Percentiles rank a stretch among this genome's conserved stretches.
These are phyloP conservation scores for Porites lutea DNA, from an alignment of 64 coral and sea anemone species.

Conservation along the genomic window DNA sequence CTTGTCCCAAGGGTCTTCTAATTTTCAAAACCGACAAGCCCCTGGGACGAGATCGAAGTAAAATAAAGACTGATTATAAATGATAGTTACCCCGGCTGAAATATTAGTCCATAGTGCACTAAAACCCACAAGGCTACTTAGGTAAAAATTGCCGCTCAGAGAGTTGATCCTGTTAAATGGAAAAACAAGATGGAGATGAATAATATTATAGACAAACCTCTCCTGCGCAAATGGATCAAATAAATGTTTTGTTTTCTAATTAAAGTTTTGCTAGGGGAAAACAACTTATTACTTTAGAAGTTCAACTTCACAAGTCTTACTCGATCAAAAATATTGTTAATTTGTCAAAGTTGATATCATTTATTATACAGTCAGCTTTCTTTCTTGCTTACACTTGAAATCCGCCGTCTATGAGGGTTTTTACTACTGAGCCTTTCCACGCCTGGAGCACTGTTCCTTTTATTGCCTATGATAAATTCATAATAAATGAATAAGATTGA, in stretches of 20 bases:
- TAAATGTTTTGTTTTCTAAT: neutral
- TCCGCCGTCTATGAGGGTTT: slow-evolving; percentile 43
- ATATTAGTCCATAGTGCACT: slow-evolving; percentile 59
- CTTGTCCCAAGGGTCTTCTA: too few species aligned
- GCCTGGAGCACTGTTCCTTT: slow-evolving; percentile 51
- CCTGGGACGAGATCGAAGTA: too few species aligned
- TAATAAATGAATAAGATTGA: neutral
- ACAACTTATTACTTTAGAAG: too few species aligned
- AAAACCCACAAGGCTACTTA: neutral
- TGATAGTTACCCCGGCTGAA: slow-evolving; percentile 38
- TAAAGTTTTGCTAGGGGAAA: neutral
- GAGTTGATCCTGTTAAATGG: slow-evolving; percentile 30
- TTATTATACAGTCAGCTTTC: too few species aligned
- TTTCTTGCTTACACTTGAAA: slow-evolving; percentile 47
- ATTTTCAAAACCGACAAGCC: too few species aligned
- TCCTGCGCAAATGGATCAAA: neutral
- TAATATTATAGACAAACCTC: neutral
- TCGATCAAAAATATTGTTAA: too few species aligned
- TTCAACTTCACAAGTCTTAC: too few species aligned
- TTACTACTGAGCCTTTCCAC: slow-evolving; percentile 42
- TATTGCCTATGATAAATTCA: neutral
- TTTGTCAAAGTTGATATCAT: too few species aligned
- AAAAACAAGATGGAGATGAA: neutral
- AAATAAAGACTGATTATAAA: neutral
- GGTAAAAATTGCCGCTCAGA: slow-evolving; percentile 56